Conservation (phyloP, 2,888 invertebrate genomes). For the Empis livida region DNA sequence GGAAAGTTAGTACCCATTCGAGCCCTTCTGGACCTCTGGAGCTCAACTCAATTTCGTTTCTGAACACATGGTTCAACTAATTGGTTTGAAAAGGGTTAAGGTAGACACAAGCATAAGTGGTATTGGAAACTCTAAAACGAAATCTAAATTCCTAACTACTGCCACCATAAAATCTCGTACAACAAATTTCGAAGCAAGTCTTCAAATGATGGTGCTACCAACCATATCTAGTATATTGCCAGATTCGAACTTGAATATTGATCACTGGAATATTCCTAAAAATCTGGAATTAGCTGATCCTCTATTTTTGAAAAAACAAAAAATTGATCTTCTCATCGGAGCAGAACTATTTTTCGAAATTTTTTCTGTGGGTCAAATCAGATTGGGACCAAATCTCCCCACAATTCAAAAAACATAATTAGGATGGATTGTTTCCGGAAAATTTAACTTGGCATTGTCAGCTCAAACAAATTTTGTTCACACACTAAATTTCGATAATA, state of each 20-base stretch:
- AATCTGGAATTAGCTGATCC: not conserved
- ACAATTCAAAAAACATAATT: slow-evolving; percentile 10
- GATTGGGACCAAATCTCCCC: slow-evolving; percentile 7
- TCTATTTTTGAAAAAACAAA: not conserved
- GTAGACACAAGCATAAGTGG: not conserved
- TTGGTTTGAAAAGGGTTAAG: not conserved
- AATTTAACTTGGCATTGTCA: not conserved
- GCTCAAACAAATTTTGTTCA: too few species aligned
- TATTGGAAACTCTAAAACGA: not conserved
- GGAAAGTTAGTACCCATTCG: not conserved
- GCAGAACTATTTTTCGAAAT: slow-evolving; percentile 9
- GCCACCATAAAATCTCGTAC: not conserved
- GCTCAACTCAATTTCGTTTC: not conserved
- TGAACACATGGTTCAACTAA: not conserved
- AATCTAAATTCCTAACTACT: not conserved
- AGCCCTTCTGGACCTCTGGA: not conserved
- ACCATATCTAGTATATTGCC: not conserved
- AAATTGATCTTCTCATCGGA: not conserved
- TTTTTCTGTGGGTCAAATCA: slow-evolving; percentile 11
- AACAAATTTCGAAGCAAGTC: not conserved
- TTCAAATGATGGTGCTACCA: not conserved
- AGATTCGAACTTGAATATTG: too few species aligned
- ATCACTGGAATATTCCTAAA: not conserved
- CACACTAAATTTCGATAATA: too few species aligned
- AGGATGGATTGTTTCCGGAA: slow-evolving; percentile 7